phyloP scores from a whole-genome alignment of 2,888 invertebrate species.

The Himalopsyche anomala region DNA sequence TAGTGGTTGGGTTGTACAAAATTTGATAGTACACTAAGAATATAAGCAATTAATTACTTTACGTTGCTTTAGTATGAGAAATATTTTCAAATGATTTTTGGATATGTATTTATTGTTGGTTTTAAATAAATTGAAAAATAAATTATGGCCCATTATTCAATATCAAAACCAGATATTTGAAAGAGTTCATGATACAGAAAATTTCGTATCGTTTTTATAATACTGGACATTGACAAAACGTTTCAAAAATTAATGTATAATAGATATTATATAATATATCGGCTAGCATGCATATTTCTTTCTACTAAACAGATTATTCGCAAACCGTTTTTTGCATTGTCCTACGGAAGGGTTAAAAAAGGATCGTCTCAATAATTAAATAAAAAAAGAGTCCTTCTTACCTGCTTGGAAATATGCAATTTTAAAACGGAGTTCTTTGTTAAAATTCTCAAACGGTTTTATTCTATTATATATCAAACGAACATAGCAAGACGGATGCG shows the following conservation, averaged over 20 bases:
- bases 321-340: conserved; percentile 57
- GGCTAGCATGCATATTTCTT: conserved; percentile 31
- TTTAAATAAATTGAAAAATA: not conserved
- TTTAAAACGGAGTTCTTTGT: not conserved
- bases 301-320: conserved; percentile 51
- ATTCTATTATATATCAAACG: no score
- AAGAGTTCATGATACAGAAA: not conserved
- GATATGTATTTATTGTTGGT: no score
- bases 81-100: no score
- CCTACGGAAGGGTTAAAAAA: conserved; percentile 52
- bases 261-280: not conserved
- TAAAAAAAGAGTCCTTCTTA: not conserved
- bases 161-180: not conserved
- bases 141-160: not conserved
- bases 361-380: conserved; percentile 51
- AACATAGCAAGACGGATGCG: not conserved
- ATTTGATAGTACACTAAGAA: no score
- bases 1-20: no score
- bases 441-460: conserved; percentile 17
- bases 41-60: no score
- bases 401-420: not conserved
- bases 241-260: not conserved
- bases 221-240: not conserved
- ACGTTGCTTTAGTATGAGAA: no score
- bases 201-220: not conserved